Evolutionary conservation across 2,888 invertebrate species (phyloP), one percentile per base, ranked within the genome.

Genomic region (Physocephala rufipes): DNA sequence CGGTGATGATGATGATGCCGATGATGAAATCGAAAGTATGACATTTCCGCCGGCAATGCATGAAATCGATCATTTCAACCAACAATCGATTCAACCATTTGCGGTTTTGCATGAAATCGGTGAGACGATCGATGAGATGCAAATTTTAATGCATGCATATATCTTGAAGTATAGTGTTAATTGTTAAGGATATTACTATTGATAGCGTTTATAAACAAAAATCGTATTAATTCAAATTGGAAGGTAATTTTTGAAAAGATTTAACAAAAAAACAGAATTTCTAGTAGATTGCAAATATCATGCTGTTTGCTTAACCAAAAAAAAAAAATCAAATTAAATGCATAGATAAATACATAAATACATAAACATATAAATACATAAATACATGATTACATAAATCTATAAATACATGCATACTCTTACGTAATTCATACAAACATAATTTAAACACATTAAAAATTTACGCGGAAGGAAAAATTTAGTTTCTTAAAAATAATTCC

Each of bases 61-160:
- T 21, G 63, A 47, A 26, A 13, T 63, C 24, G 51, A 19, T 24
- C 24, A 71, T 28, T 30, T 19, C 2, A 51, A 16, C 13, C 51
- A 49, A 28, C n/a, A n/a, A n/a, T n/a, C n/a, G n/a, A n/a, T n/a
- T n/a, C n/a, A n/a, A 36, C 24, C 81, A 21, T 84, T 85, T 74
- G 84, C 84, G 69, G 81, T 81, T 28, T 78, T 85, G 79, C 85
- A 84, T 76, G 85, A 84, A 81, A 84, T 85, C 80, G 84, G 84
- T 80, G 86, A 84, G 79, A 83, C 85, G 79, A 85, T 85, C 79
- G 86, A 85, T 82, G 85, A 85, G 77, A 79, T 85, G 81, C 84
- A 85, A 77, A 77, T 85, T 74, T 82, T 86, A 77, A 84, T 85
- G 84, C 84, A 85, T 80, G 83, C 85, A 74, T 84, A 85, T 75